These are phyloP conservation scores for Drosophila neocordata DNA, from an alignment of 1,140 invertebrate genomes.

Conservation along the genomic window DNA sequence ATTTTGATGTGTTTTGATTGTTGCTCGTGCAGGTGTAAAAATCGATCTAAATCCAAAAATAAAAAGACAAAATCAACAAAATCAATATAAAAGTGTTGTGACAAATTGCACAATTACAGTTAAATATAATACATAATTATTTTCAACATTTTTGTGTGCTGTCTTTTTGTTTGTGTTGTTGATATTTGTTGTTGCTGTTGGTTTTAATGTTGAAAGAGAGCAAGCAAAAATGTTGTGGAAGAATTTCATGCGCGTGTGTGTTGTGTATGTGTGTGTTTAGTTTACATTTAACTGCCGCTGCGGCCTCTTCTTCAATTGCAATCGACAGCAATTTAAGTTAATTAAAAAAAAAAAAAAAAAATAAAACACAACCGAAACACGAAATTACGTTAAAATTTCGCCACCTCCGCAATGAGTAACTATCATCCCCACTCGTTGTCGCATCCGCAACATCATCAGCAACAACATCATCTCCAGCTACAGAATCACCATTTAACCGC, in stretches of 20 bases:
- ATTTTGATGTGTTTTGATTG: constrained; percentile 49
- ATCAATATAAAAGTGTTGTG: background rate
- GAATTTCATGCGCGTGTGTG: constrained; percentile 33
- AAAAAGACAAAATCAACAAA: constrained; percentile 17
- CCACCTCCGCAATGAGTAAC: constrained; percentile 73
- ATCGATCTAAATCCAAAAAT: constrained; percentile 42
- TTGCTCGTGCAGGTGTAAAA: constrained; percentile 52
- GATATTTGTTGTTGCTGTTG: constrained; percentile 43
- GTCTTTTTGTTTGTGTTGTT: constrained; percentile 42
- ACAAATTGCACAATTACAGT: background rate
- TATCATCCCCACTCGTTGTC: constrained; percentile 70
- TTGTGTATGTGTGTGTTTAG: constrained; percentile 59
- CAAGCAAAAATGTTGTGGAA: constrained; percentile 51
- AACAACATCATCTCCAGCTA: constrained; percentile 56
- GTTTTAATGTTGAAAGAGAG: constrained; percentile 58
- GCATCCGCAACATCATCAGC: constrained; percentile 64
- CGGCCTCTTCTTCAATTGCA: constrained; percentile 27
- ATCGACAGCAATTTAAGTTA: constrained; percentile 71
- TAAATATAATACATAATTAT: background rate
- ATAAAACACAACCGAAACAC: constrained; percentile 29
- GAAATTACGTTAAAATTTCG: constrained; percentile 30
- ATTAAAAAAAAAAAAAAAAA: constrained; percentile 74
- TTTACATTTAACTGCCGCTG: constrained; percentile 46
- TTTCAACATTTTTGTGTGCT: constrained; percentile 9
- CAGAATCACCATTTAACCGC: constrained; percentile 37